Evolutionary conservation across 2,888 invertebrate species (phyloP), one percentile per base, ranked within the genome.

Genomic region (Apotomis capreana): DNA sequence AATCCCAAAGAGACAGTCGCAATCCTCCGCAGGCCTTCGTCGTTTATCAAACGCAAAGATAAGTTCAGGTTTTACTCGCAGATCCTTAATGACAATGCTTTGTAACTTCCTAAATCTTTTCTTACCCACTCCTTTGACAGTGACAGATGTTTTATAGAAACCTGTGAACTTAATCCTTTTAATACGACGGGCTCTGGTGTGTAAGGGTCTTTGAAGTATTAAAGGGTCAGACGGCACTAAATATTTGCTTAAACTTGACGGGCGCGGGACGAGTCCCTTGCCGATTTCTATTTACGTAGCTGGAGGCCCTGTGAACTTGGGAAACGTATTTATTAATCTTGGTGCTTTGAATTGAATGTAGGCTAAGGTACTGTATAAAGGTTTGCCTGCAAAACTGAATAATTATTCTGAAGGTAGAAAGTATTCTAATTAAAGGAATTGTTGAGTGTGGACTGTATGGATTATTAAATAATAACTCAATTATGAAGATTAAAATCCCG

Each of bases 201-300:
- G 65, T 26, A 64, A 64, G 62, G 10, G 57, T 46, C 70, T 65
- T 62, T 65, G 51, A 51, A n/a, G 63, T 70, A 67, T 71, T 68
- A 76, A 76, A 76, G 74, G 68, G 61, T 64, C 68, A 67, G 60
- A 69, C 51, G 62, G 9, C 51, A 40, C 58, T 74, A 70, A 63
- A 70, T 63, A 51, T 74, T 74, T 74, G 67, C 51, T 57, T 61
- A 52, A 57, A 36, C 54, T 52, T 13, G 69, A 49, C 49, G 26
- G 26, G 68, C 36, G 44, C 37, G 49, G 69, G 61, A 54, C 26
- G 10, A 9, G 69, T 12, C 57, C 64, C 64, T 60, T 59, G 54
- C 44, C 57, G 44, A 57, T 62, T 63, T 64, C 52, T 64, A 52
- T 64, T 64, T 60, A 59, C 52, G 70, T 65, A 54, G 13, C 57